Evolutionary conservation across 2,888 invertebrate species (phyloP).

Genomic region (Chouioia cunea): DNA sequence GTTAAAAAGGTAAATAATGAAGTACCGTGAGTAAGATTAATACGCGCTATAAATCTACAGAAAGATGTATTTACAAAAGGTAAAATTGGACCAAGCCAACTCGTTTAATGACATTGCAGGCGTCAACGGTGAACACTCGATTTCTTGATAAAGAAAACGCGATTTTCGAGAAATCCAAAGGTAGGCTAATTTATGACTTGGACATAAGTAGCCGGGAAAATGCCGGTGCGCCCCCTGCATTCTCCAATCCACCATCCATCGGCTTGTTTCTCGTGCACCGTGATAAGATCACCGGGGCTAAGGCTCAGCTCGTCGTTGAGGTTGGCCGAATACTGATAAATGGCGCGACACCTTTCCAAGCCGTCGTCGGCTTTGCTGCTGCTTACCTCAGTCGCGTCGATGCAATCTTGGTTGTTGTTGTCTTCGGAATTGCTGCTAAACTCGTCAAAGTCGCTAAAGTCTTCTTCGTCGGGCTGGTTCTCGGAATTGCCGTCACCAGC

Average conservation of each 20-base stretch:
- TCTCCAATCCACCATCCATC: constrained; percentile 97
- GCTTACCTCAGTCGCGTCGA: constrained; percentile 54
- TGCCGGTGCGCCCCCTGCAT: constrained; percentile 85
- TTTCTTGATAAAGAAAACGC: no score
- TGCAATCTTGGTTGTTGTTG: constrained; percentile 67
- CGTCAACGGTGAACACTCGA: no score
- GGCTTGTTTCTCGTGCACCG: constrained; percentile 89
- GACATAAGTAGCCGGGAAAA: constrained; percentile 95
- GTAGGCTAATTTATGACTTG: constrained; percentile 75
- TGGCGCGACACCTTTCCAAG: constrained; percentile 78
- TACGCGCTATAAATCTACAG: no score
- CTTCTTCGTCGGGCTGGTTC: constrained; percentile 77
- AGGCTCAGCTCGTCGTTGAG: constrained; percentile 86
- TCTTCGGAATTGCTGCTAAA: constrained; percentile 65
- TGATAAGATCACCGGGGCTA: constrained; percentile 84
- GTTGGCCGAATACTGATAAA: constrained; percentile 90
- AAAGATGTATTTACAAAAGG: no score
- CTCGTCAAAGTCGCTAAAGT: constrained; percentile 81
- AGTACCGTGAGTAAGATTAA: no score
- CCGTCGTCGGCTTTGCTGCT: constrained; percentile 51
- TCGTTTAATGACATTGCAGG: no score
- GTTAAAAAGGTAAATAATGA: no score
- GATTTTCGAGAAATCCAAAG: background rate
- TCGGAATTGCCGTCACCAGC: constrained; percentile 85
- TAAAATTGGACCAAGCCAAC: no score